Conservation (phyloP, 2,113 vertebrate species). For the Columbina picui region DNA sequence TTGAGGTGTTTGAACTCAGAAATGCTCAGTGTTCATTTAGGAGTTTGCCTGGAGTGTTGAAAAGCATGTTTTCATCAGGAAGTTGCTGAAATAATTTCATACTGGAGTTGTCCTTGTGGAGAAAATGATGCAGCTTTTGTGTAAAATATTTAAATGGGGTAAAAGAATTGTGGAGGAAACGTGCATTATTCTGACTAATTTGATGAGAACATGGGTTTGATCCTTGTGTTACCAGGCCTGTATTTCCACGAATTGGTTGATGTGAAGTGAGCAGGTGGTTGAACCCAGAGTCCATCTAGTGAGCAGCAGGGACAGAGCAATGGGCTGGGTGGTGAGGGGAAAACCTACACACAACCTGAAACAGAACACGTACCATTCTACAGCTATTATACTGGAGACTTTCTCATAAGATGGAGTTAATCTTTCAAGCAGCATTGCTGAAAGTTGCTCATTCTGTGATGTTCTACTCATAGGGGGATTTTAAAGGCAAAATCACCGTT, state of each 20-base stretch:
- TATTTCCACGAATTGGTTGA: rapidly evolving
- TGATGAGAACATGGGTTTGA: too few species aligned
- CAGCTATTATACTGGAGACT: rapidly evolving
- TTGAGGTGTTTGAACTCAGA: background rate
- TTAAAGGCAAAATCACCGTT: background rate
- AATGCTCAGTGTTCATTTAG: background rate
- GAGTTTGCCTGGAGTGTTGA: background rate
- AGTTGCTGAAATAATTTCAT: background rate
- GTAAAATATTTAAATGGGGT: background rate
- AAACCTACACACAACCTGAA: too few species aligned
- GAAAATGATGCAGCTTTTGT: background rate
- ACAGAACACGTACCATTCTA: background rate
- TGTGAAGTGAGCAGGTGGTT: background rate
- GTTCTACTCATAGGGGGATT: too few species aligned
- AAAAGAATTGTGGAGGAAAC: background rate
- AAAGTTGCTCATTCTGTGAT: rapidly evolving
- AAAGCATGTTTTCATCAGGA: background rate
- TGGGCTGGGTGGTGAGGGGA: rapidly evolving
- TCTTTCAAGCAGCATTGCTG: background rate
- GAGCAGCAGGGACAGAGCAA: background rate
- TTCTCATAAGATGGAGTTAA: background rate
- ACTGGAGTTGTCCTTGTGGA: background rate
- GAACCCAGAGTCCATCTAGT: background rate
- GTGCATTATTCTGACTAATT: background rate
- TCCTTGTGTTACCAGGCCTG: background rate